phyloP scores from a whole-genome alignment of 2,113 vertebrate species.

The Rhegmatorhina hoffmannsi region DNA sequence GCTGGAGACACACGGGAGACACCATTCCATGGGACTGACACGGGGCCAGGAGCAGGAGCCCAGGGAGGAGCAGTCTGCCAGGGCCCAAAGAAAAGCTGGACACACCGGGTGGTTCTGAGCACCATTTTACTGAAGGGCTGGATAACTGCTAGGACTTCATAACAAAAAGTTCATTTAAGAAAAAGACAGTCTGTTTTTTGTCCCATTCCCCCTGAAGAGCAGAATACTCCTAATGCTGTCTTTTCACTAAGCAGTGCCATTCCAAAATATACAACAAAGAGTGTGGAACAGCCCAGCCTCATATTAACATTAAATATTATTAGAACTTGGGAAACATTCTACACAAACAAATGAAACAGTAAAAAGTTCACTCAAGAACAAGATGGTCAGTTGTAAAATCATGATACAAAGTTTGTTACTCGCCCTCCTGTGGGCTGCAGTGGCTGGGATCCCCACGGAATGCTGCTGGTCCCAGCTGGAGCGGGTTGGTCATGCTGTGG shows the following conservation, averaged over 20 bases:
- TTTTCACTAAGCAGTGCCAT: conserved; percentile 47
- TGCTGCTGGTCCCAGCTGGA: rapidly evolving
- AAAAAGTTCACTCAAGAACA: conserved; percentile 48
- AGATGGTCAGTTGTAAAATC: conserved; percentile 15
- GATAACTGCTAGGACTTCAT: conserved; percentile 54
- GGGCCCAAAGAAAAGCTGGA: conserved; percentile 26
- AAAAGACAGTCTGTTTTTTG: conserved; percentile 35
- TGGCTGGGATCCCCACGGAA: background rate
- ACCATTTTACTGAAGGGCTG: conserved; percentile 72
- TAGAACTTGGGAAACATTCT: conserved; percentile 50
- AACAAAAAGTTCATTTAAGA: conserved; percentile 52
- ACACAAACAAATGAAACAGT: conserved; percentile 58
- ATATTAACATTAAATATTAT: conserved; percentile 61
- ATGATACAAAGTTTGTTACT: background rate
- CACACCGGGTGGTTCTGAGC: conserved; percentile 52
- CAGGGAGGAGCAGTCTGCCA: background rate
- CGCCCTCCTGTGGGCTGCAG: rapidly evolving
- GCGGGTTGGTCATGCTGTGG: rapidly evolving
- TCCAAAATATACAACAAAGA: conserved; percentile 65
- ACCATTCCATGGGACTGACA: background rate
- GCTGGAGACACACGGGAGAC: rapidly evolving
- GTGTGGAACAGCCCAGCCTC: conserved; percentile 31
- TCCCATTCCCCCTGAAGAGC: conserved; percentile 19
- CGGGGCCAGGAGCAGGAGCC: background rate
- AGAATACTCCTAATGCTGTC: conserved; percentile 1